A percentile compares a stretch with the other conserved stretches of the same genome.
Conservation (phyloP, 2,888 invertebrate genomes). For the Coelinius sp. region DNA sequence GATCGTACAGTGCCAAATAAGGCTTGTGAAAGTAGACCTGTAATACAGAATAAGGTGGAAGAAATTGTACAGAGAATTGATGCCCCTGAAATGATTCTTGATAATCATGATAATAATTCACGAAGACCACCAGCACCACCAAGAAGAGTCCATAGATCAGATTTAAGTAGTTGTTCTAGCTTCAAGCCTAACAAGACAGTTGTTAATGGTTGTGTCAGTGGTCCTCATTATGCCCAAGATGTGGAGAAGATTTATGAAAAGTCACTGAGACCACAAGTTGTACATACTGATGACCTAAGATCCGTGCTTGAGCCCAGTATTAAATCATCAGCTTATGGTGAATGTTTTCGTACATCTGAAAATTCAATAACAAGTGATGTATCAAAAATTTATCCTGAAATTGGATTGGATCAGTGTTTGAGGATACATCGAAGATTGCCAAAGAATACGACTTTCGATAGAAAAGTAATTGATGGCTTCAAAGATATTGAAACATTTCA, state of each 20-base stretch:
- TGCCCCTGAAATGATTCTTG: conserved; percentile 8
- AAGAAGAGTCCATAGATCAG: conserved; percentile 58
- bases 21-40: conserved; percentile 60
- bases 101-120: conserved; percentile 41
- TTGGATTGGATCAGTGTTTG: conserved; percentile 52
- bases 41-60: conserved; percentile 41
- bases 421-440: conserved; percentile 49
- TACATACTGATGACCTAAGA: conserved; percentile 61
- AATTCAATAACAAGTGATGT: neutral
- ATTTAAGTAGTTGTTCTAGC: conserved; percentile 52
- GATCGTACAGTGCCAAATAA: conserved; percentile 61
- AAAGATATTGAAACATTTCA: conserved; percentile 36
- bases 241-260: conserved; percentile 63
- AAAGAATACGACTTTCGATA: conserved; percentile 45
- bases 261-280: conserved; percentile 58
- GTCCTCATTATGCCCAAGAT: conserved; percentile 52
- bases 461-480: no score
- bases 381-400: conserved; percentile 53
- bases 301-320: conserved; percentile 56
- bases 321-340: conserved; percentile 60
- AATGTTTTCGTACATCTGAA: conserved; percentile 32
- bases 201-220: conserved; percentile 45
- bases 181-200: conserved; percentile 54
- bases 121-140: conserved; percentile 55
- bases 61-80: conserved; percentile 6